Conservation (phyloP, 1,140 invertebrate species). For the Drosophila eugracilis region DNA sequence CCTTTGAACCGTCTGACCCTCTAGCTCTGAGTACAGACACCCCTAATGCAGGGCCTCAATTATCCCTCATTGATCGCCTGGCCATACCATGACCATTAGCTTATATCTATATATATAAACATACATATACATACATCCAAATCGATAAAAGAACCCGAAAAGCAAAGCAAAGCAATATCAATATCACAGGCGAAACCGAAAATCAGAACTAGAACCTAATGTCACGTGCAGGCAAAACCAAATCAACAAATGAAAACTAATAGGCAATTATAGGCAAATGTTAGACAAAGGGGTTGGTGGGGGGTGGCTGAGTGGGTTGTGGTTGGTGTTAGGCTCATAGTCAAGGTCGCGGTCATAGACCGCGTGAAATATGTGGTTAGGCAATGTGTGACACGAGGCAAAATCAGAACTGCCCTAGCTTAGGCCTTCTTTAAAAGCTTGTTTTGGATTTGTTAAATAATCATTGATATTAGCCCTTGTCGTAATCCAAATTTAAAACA, state of each 20-base stretch:
- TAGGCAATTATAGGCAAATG: conserved; percentile 76
- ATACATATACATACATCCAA: conserved; percentile 4
- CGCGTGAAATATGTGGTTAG: background rate
- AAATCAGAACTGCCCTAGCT: background rate
- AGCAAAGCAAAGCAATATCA: conserved; percentile 14
- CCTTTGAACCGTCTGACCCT: conserved; percentile 12
- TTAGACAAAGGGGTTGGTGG: conserved; percentile 8
- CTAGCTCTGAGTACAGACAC: background rate
- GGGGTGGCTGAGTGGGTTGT: background rate
- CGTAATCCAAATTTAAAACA: too few species aligned
- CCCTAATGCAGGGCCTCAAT: conserved; percentile 8
- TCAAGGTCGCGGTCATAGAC: conserved; percentile 15
- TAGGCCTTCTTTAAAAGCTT: background rate
- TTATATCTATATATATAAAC: background rate
- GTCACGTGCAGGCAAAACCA: conserved; percentile 63
- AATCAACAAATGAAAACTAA: conserved; percentile 81
- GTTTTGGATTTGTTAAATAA: too few species aligned
- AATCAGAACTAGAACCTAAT: conserved; percentile 1
- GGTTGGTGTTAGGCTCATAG: background rate
- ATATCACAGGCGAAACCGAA: conserved; percentile 9
- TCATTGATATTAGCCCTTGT: too few species aligned
- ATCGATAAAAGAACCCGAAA: conserved; percentile 46
- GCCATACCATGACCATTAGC: conserved; percentile 28
- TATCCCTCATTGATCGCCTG: conserved; percentile 22
- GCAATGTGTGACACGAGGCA: background rate